These are phyloP conservation scores for Lasioglossum leucozonium DNA, from an alignment of 2,888 invertebrate species.

Conservation along the genomic window DNA sequence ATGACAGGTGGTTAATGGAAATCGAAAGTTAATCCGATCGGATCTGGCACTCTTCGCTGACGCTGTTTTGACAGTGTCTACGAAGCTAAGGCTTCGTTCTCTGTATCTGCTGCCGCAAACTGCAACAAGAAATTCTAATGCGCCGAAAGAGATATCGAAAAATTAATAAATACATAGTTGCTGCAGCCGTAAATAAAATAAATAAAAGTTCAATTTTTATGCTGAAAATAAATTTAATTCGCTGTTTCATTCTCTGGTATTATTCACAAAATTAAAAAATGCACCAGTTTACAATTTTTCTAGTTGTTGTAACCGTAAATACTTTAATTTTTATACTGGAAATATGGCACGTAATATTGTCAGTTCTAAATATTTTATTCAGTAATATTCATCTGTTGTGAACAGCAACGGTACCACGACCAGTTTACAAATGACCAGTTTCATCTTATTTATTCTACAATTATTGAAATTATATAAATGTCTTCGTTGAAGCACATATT, in stretches of 20 bases:
- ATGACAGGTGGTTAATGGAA: conserved; percentile 71
- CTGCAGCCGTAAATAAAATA: no score
- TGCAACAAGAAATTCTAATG: background rate
- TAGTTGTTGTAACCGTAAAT: no score
- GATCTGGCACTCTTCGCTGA: conserved; percentile 34
- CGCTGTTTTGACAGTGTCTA: conserved; percentile 64
- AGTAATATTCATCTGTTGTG: background rate
- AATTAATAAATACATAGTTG: no score
- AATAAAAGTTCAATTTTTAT: background rate
- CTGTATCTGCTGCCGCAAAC: no score
- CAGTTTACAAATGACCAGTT: no score
- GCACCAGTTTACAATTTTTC: no score
- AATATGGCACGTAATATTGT: background rate
- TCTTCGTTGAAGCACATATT: no score
- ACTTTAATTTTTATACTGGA: no score
- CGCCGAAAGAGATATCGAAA: background rate
- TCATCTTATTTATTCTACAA: no score
- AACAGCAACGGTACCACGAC: no score
- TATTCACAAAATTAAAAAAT: background rate
- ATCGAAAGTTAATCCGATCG: conserved; percentile 75
- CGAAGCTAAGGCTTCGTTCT: conserved; percentile 49
- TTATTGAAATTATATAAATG: no score
- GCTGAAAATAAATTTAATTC: background rate
- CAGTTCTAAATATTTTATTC: background rate
- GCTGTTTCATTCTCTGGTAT: background rate